Percentiles rank a stretch among this genome's conserved stretches.
Conservation (phyloP, 37 sponge, comb jelly and placozoan species). For the Chondrilla cf. caribensis region DNA sequence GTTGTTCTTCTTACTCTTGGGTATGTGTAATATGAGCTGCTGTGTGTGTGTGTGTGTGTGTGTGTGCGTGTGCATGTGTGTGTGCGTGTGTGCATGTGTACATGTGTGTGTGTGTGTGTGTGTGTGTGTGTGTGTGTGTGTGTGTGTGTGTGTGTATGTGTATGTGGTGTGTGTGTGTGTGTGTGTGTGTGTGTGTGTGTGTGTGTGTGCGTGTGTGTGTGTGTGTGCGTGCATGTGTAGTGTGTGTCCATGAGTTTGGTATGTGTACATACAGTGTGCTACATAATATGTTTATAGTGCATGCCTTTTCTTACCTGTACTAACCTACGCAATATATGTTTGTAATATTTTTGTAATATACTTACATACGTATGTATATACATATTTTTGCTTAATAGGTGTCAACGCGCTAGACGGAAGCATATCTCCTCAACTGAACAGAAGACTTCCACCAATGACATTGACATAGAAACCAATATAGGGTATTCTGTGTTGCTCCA, state of each 20-base stretch:
- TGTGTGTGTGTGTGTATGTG: slow-evolving; percentile 25
- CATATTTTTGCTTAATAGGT: too few species aligned
- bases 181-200: slow-evolving; percentile 27
- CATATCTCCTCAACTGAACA: too few species aligned
- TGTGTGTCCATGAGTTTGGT: slow-evolving; percentile 8
- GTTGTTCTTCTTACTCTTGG: too few species aligned
- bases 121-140: slow-evolving; percentile 28
- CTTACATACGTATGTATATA: background rate
- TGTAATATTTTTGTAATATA: background rate
- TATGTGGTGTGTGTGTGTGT: slow-evolving; percentile 27
- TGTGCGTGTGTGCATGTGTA: slow-evolving; percentile 11
- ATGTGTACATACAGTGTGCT: background rate
- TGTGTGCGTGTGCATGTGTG: background rate
- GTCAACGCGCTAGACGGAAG: too few species aligned
- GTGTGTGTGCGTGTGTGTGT: slow-evolving; percentile 20
- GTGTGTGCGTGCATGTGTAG: slow-evolving; percentile 12
- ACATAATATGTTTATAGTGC: too few species aligned
- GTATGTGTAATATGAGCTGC: too few species aligned
- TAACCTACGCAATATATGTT: too few species aligned
- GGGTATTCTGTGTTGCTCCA: too few species aligned
- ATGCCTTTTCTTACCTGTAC: too few species aligned
- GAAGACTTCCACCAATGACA: too few species aligned
- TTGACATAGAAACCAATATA: too few species aligned
- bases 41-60: background rate
- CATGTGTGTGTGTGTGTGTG: slow-evolving; percentile 25